Evolutionary conservation across 2,113 vertebrate genomes (phyloP), one percentile per base, ranked within the genome.

Genomic region (Equus przewalskii): DNA sequence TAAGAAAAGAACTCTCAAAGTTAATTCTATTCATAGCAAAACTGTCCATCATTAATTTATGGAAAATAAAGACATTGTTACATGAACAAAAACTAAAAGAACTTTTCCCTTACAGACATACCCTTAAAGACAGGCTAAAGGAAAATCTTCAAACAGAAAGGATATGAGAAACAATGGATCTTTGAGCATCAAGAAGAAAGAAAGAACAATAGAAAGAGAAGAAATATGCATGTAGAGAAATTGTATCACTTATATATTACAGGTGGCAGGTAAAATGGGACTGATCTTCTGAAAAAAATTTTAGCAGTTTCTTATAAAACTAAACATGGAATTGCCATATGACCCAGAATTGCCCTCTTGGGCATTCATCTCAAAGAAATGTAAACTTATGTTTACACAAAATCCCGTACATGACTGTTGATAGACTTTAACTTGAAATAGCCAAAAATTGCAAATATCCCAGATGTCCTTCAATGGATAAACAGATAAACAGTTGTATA

Each of bases 1-100:
- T 89, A 93, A 67, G 64, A 67, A 94, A 95, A 82, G 19, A 92
- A 86, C n/a, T 94, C n/a, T 88, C 49, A 81, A n/a, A 11, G 11
- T 79, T 49, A 89, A 86, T 94, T 97, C 28, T 67, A 67, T 64
- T 86, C 10, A 67, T 36, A 79, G 44, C 28, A 8, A 62, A 92
- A 85, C 7, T 90, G 80, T 65, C 56, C 18, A 22, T 83, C 30
- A 83, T 41, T 94, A 91, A 75, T 36, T 2, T 62, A 86, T 14
- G 28, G 33, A 30, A 94, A 91, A 96, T 80, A 79, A 97, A 91
- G 44, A 83, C 11, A 70, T 60, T 70, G 33, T 56, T 54, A 54
- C 51, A 54, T 54, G 51, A 54, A 54, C 13, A 24, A 89, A 96
- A 83, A 88, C 33, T 54, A 84, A 91, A 97, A 91, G 58, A 84